A percentile compares a stretch with the other conserved stretches of the same genome.
Conservation (phyloP, 2,113 vertebrate species). For the Nipponia nippon region DNA sequence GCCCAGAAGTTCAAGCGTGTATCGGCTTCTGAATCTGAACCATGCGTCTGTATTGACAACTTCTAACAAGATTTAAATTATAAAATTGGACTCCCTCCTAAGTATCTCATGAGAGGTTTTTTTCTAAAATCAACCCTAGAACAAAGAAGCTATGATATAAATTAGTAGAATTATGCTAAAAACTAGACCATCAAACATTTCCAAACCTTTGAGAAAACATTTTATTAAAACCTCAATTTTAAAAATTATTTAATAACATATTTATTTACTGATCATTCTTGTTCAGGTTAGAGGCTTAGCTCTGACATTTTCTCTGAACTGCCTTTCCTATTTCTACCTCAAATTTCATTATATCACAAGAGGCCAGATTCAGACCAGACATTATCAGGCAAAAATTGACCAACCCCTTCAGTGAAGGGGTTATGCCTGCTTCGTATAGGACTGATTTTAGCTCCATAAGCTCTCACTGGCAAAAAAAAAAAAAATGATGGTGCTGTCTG, state of each 20-base stretch:
- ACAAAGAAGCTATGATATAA: neutral
- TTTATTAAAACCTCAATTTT: neutral
- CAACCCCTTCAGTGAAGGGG: neutral
- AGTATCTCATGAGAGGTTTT: neutral
- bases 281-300: neutral
- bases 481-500: neutral
- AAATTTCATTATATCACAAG: neutral
- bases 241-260: neutral
- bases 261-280: neutral
- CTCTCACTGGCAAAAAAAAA: neutral
- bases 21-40: neutral
- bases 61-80: neutral
- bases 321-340: neutral
- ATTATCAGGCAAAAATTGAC: neutral
- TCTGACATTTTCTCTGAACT: neutral
- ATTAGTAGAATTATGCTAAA: neutral
- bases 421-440: neutral
- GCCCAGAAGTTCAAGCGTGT: neutral
- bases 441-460: neutral
- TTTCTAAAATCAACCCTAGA: neutral
- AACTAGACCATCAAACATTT: neutral
- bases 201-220: neutral
- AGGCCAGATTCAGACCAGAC: neutral
- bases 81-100: neutral
- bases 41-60: neutral